These are phyloP conservation scores for Acronicta aceris DNA, from an alignment of 2,888 invertebrate species.

Conservation along the genomic window DNA sequence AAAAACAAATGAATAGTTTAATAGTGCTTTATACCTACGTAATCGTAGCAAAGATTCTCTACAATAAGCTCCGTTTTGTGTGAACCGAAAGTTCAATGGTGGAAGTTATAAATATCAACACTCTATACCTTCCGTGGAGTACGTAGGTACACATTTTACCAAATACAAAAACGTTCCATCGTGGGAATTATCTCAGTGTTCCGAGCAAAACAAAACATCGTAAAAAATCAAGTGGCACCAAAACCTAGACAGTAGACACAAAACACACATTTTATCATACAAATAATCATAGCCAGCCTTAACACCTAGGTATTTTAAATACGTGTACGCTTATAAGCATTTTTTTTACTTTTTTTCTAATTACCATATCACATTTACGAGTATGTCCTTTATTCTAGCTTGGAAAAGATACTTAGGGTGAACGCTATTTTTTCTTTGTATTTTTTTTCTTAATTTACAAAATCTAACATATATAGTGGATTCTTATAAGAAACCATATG, in stretches of 20 bases:
- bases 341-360: conserved; percentile 75
- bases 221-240: conserved; percentile 43
- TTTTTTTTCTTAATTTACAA: conserved; percentile 65
- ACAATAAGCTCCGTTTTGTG: conserved; percentile 53
- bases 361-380: conserved; percentile 86
- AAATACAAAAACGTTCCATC: conserved; percentile 18
- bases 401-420: conserved; percentile 69
- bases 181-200: conserved; percentile 15
- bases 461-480: conserved; percentile 67
- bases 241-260: conserved; percentile 31
- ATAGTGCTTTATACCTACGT: conserved; percentile 9
- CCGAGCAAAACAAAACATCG: conserved; percentile 18
- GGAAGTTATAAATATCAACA: conserved; percentile 29
- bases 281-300: conserved; percentile 68
- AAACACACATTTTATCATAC: conserved; percentile 32
- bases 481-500: conserved; percentile 59
- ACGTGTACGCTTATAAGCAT: conserved; percentile 78
- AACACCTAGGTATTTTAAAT: conserved; percentile 71
- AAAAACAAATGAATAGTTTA: neutral
- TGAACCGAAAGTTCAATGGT: conserved; percentile 31
- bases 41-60: conserved; percentile 42
- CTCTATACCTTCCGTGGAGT: conserved; percentile 5
- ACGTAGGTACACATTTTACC: conserved; percentile 11
- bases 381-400: conserved; percentile 79
- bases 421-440: conserved; percentile 72